phyloP scores from a whole-genome alignment of 2,888 invertebrate genomes.

The Dynastes tityus region DNA sequence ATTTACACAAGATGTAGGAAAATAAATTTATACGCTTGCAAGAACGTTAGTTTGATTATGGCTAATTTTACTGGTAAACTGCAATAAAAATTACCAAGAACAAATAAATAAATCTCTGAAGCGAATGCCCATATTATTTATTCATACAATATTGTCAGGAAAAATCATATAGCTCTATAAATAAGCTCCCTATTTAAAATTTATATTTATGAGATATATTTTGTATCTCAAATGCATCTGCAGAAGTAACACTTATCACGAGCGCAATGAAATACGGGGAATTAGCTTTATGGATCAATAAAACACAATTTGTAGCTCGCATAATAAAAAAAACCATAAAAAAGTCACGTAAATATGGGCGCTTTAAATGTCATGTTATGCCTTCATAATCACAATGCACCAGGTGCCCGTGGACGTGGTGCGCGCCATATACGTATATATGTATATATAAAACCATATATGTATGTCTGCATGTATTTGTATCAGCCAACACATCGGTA shows the following conservation, averaged over 20 bases:
- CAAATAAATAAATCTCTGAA: too few relatives aligned
- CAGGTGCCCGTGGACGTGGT: slow-evolving; percentile 42
- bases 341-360: slow-evolving; percentile 45
- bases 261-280: slow-evolving; percentile 36
- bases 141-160: not conserved
- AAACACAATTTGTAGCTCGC: slow-evolving; percentile 42
- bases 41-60: too few relatives aligned
- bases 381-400: slow-evolving; percentile 48
- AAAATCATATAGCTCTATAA: not conserved
- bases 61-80: too few relatives aligned
- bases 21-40: too few relatives aligned
- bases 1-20: too few relatives aligned
- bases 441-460: not conserved
- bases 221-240: slow-evolving; percentile 8
- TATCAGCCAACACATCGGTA: slow-evolving; percentile 5
- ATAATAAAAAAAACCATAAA: slow-evolving; percentile 42
- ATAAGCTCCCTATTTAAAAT: slow-evolving; percentile 8
- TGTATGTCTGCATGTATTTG: slow-evolving; percentile 13
- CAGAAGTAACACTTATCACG: slow-evolving; percentile 25
- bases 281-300: slow-evolving; percentile 42
- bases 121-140: not conserved
- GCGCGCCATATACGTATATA: too few relatives aligned
- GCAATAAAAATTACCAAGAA: too few relatives aligned
- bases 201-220: slow-evolving; percentile 24
- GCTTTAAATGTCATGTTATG: slow-evolving; percentile 44